Base-by-base conservation (phyloP, 2,888 invertebrate genomes). In the Lasioglossum leucozonium region DNA sequence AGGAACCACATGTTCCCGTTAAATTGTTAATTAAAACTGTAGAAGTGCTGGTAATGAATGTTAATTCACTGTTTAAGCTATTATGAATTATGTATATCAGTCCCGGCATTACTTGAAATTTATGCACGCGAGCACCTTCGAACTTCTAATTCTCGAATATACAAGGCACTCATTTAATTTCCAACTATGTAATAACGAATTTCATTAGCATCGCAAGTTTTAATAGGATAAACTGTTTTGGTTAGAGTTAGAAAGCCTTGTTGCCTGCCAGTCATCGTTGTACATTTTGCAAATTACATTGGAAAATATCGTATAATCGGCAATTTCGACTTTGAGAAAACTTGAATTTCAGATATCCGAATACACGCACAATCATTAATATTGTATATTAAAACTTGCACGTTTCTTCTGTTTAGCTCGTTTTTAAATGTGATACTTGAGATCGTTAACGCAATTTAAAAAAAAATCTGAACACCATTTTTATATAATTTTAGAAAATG, bases 41-140 rank as follows among this genome's bases (percentile, higher is more conserved):
- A n/a, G 51, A 73, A 51, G 40, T 67, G 37, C 6, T 8, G 40
- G 22, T n/a, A 55, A 67, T 67, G 10, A 22, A 67, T 37, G 34
- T 11, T 37, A 22, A 37, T 37, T 37, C 18, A 67, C 2, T 37
- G 10, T 37, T 37, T 22, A 22, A 22, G 67, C 18, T 34, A 37
- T 22, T 10, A 67, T 67, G 37, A 67, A 67, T 67, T 67, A 67
- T 67, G 67, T 67, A 67, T 65, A 37, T 34, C 18, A 65, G 18
- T 65, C 65, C 10, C 65, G 34, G 4, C 22, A 34, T 10, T 22
- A 22, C 4, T 22, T 10, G 67, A 37, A 67, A 67, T 62, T 62
- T 62, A 67, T 37, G 67, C 37, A 10, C 34, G 34, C 22, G 37
- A 67, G 67, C 37, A 37, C 67, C 34, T 37, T 37, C 22, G 22